Conservation (phyloP, 2,888 invertebrate species). For the Dione juno region DNA sequence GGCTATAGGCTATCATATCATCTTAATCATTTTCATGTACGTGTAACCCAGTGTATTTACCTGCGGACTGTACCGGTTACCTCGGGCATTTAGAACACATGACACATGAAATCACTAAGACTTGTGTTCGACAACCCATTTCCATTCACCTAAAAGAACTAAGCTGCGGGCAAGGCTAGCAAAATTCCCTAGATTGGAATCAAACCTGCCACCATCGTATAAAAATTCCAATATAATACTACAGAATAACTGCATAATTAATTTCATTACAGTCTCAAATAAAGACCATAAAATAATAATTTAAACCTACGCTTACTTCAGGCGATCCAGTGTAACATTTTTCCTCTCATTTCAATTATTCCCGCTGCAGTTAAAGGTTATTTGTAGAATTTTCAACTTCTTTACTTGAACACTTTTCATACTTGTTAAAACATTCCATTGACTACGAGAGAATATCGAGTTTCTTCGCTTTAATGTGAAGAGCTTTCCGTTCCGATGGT, state of each 20-base stretch:
- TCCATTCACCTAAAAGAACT: too few species aligned
- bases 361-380: conserved; percentile 10
- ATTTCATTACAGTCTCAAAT: not conserved
- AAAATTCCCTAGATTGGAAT: too few species aligned
- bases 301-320: not conserved
- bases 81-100: too few species aligned
- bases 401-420: conserved; percentile 18
- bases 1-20: too few species aligned
- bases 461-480: conserved; percentile 1
- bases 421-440: conserved; percentile 9
- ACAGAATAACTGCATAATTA: not conserved
- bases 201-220: too few species aligned
- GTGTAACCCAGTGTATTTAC: too few species aligned
- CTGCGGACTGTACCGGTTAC: too few species aligned
- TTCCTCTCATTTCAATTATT: conserved; percentile 19
- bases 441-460: conserved; percentile 12
- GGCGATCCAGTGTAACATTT: not conserved
- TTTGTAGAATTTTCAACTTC: conserved; percentile 15
- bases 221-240: too few species aligned
- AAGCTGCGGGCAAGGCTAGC: too few species aligned
- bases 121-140: too few species aligned
- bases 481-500: conserved; percentile 3
- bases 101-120: too few species aligned
- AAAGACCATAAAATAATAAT: not conserved
- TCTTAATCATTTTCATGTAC: too few species aligned